A percentile compares a stretch with the other conserved stretches of the same genome.
Conservation (phyloP, 2,888 invertebrate species). For the Pandemis cinnamomeana region DNA sequence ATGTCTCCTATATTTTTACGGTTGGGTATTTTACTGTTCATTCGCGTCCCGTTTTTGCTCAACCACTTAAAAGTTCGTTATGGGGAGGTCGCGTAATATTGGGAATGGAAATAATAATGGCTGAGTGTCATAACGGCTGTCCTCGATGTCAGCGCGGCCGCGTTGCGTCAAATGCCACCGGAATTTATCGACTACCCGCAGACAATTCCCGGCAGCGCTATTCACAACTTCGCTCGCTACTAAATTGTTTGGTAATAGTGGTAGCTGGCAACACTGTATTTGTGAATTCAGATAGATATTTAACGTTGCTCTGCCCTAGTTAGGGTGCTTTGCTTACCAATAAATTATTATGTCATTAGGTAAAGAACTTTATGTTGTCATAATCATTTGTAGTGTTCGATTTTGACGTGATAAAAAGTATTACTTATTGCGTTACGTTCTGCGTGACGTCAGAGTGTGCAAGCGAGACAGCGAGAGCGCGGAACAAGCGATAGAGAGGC, state of each 20-base stretch:
- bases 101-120: conserved; percentile 33
- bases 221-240: conserved; percentile 26
- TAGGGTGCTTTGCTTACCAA: conserved; percentile 1
- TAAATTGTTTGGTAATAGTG: conserved; percentile 36
- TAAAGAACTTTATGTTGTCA: not conserved
- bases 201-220: conserved; percentile 57
- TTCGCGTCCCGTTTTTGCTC: conserved; percentile 6
- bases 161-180: conserved; percentile 64
- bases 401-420: too few species aligned
- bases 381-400: too few species aligned
- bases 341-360: not conserved
- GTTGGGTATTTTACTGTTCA: conserved; percentile 31
- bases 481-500: too few species aligned
- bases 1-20: conserved; percentile 36
- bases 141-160: conserved; percentile 58
- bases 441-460: too few species aligned
- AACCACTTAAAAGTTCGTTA: conserved; percentile 39
- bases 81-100: conserved; percentile 26
- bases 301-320: not conserved
- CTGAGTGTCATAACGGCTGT: conserved; percentile 18
- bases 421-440: too few species aligned
- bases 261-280: conserved; percentile 11
- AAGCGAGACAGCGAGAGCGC: too few species aligned
- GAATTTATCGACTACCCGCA: conserved; percentile 71
- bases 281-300: not conserved